These are phyloP conservation scores for Exephanes ischioxanthus DNA, from an alignment of 2,888 invertebrate genomes.

Conservation along the genomic window DNA sequence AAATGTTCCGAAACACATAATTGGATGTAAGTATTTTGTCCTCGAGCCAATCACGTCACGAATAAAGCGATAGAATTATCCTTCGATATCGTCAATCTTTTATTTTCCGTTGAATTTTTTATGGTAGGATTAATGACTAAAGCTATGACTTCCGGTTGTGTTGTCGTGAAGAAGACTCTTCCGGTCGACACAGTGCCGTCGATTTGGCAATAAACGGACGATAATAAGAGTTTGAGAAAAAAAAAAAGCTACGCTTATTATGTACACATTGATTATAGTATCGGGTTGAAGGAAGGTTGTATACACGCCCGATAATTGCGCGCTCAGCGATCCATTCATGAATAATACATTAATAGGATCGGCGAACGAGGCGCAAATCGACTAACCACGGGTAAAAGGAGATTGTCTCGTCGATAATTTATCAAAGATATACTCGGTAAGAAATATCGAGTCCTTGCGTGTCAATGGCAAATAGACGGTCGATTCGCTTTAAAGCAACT, in stretches of 20 bases:
- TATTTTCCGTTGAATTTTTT: background rate
- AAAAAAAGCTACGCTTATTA: slow-evolving; percentile 22
- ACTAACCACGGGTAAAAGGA: slow-evolving; percentile 5
- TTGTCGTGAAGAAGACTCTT: background rate
- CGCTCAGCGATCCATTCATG: slow-evolving; percentile 58
- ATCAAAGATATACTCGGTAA: background rate
- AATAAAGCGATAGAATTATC: background rate
- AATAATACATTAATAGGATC: slow-evolving; percentile 66
- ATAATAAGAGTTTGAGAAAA: background rate
- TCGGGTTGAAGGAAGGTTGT: slow-evolving; percentile 59
- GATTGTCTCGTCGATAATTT: slow-evolving; percentile 18
- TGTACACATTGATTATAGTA: slow-evolving; percentile 48
- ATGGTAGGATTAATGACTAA: background rate
- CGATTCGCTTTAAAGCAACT: too few relatives aligned
- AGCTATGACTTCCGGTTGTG: background rate
- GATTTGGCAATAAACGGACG: background rate
- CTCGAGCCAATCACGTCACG: too few relatives aligned
- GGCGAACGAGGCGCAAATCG: background rate
- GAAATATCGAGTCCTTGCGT: background rate
- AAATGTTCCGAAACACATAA: too few relatives aligned
- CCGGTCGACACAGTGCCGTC: slow-evolving; percentile 9
- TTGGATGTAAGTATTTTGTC: too few relatives aligned
- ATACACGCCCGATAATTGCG: slow-evolving; percentile 67
- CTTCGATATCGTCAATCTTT: background rate
- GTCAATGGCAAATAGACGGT: background rate